phyloP scores from a whole-genome alignment of 2,888 invertebrate genomes.

The Oxytorus armatus region DNA sequence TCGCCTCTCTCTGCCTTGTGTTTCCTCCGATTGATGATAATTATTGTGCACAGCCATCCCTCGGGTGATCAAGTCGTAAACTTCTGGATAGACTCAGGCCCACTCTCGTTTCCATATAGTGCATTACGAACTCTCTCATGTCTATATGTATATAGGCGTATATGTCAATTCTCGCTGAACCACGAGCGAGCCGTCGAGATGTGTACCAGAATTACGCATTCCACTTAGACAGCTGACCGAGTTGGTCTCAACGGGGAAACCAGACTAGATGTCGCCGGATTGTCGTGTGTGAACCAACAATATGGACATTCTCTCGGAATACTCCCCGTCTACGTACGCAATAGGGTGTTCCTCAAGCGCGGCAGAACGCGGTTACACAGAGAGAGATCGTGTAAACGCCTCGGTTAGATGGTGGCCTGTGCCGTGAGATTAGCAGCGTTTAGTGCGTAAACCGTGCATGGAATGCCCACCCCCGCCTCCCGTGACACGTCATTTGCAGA shows the following conservation, averaged over 20 bases:
- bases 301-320: slow-evolving; percentile 38
- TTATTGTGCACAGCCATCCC: slow-evolving; percentile 30
- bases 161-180: slow-evolving; percentile 18
- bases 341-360: slow-evolving; percentile 31
- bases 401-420: slow-evolving; percentile 51
- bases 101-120: slow-evolving; percentile 14
- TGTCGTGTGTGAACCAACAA: slow-evolving; percentile 36
- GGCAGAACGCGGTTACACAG: slow-evolving; percentile 17
- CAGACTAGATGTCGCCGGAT: slow-evolving; percentile 33
- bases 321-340: slow-evolving; percentile 35
- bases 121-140: background rate
- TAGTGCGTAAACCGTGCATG: slow-evolving; percentile 50
- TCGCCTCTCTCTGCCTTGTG: slow-evolving; percentile 16
- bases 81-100: slow-evolving; percentile 47
- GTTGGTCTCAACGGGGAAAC: slow-evolving; percentile 21
- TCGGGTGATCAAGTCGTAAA: slow-evolving; percentile 46
- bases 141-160: slow-evolving; percentile 17
- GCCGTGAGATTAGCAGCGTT: slow-evolving; percentile 59
- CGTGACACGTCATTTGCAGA: slow-evolving; percentile 42
- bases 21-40: slow-evolving; percentile 44
- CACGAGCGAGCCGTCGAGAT: slow-evolving; percentile 36
- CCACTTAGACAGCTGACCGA: slow-evolving; percentile 22
- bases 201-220: slow-evolving; percentile 55
- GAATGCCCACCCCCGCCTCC: no score
- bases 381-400: slow-evolving; percentile 52